Evolutionary conservation across 2,888 invertebrate species (phyloP).

Genomic region (Eupithecia vulgata): DNA sequence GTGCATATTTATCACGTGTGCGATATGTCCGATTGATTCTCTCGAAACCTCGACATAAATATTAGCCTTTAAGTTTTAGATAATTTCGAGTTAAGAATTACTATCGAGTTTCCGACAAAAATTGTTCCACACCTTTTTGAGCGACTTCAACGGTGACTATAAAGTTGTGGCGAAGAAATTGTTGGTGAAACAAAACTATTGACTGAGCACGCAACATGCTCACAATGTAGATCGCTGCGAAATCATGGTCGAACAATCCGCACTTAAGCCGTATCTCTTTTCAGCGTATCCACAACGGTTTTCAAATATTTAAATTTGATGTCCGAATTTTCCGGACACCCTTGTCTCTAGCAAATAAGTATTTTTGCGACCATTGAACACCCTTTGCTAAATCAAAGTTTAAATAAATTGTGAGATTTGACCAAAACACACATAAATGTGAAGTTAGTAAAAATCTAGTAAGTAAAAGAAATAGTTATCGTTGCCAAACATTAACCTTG

Average conservation of each 20-base stretch:
- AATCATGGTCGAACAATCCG: background rate
- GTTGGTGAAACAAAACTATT: background rate
- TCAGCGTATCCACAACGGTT: background rate
- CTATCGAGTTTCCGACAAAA: background rate
- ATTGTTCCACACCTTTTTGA: background rate
- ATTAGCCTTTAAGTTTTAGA: background rate
- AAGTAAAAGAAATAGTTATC: background rate
- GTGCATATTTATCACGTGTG: background rate
- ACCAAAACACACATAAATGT: background rate
- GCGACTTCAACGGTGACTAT: background rate
- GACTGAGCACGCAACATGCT: background rate
- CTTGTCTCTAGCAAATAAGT: background rate
- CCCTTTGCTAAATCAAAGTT: background rate
- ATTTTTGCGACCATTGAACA: background rate
- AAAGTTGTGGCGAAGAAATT: background rate
- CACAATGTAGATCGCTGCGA: background rate
- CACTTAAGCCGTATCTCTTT: background rate
- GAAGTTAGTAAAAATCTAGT: background rate
- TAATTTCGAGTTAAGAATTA: background rate
- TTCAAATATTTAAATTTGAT: background rate
- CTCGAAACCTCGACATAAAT: background rate
- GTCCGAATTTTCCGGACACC: background rate
- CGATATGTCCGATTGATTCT: background rate
- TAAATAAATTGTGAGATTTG: background rate
- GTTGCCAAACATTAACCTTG: constrained; percentile 12